A percentile compares a stretch with the other conserved stretches of the same genome.
phyloP scores from a whole-genome alignment of 2,797 vertebrate species.

The Apodemus agrarius region DNA sequence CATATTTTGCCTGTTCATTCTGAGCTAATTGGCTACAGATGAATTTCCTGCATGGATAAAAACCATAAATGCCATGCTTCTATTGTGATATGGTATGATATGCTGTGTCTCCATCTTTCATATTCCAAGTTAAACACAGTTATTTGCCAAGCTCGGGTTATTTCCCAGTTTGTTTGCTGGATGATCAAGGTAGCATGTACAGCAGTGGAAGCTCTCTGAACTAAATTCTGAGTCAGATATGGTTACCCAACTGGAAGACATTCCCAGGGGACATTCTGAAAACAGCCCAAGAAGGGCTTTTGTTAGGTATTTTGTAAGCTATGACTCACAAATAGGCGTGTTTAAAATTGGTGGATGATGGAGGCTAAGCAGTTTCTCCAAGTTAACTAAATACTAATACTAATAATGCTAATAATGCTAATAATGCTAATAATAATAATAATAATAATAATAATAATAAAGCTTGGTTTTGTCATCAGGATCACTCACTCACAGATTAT shows the following conservation, averaged over 20 bases:
- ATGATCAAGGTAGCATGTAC: background rate
- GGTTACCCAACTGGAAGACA: background rate
- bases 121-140: conserved; percentile 25
- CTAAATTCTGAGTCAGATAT: background rate
- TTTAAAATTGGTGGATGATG: background rate
- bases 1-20: conserved; percentile 57
- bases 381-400: background rate
- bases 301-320: background rate
- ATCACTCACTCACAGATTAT: background rate
- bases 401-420: background rate
- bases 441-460: background rate
- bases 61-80: conserved; percentile 55
- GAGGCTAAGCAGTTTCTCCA: background rate
- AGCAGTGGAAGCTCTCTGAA: background rate
- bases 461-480: background rate
- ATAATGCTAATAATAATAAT: background rate
- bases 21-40: conserved; percentile 70
- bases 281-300: background rate
- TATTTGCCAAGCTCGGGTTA: conserved; percentile 44
- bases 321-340: background rate
- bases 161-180: conserved; percentile 24
- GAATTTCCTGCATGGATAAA: conserved; percentile 37
- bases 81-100: conserved; percentile 9
- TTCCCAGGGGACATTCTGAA: background rate
- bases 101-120: background rate